Conservation (phyloP, 2,113 vertebrate genomes). For the Tragelaphus strepsiceros region DNA sequence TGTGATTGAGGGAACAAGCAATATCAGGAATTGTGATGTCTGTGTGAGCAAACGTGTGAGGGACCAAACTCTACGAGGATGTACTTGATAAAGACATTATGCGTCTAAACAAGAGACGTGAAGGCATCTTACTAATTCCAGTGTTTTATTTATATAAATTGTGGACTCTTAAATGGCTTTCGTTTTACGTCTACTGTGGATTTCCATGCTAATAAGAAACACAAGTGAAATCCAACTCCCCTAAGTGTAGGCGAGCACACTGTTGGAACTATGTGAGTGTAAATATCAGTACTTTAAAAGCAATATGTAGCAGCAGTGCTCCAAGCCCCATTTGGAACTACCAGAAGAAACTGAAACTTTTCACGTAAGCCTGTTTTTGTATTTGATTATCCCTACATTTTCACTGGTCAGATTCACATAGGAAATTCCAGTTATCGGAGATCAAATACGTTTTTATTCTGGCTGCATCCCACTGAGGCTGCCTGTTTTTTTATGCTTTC, state of each 20-base stretch:
- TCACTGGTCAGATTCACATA: background rate
- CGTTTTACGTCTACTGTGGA: background rate
- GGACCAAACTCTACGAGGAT: background rate
- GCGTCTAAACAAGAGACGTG: background rate
- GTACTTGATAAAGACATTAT: background rate
- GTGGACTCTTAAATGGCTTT: background rate
- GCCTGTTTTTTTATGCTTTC: background rate
- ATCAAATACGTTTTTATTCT: background rate
- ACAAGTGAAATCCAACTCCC: background rate
- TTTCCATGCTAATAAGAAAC: background rate
- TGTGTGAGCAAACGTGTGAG: background rate
- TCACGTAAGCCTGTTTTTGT: background rate
- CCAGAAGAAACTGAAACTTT: background rate
- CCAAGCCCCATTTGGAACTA: background rate
- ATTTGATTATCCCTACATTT: background rate
- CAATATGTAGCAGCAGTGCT: background rate
- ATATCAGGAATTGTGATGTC: background rate
- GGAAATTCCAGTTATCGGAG: background rate
- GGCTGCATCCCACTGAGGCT: background rate
- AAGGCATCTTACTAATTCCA: background rate
- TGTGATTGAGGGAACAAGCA: background rate
- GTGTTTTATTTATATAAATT: constrained; percentile 18
- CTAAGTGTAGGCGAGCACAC: background rate
- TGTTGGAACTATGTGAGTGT: background rate
- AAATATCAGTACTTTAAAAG: background rate